Conservation (phyloP, 2,888 invertebrate genomes). For the Yponomeuta evonymella region DNA sequence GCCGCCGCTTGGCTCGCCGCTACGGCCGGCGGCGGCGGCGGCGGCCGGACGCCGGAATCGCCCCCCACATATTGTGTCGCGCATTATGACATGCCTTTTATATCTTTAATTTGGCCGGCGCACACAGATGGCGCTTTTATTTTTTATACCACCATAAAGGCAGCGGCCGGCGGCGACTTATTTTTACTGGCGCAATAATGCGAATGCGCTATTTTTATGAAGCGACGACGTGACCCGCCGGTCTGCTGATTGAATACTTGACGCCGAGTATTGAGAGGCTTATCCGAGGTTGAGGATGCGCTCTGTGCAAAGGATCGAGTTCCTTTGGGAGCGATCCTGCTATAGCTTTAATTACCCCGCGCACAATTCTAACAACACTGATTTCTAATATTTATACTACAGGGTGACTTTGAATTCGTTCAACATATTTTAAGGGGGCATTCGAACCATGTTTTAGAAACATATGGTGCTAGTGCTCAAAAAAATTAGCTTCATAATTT, state of each 20-base stretch:
- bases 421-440: too few species aligned
- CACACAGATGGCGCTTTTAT: slow-evolving; percentile 10
- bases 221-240: background rate
- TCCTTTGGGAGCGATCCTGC: background rate
- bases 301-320: background rate
- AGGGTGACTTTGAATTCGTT: too few species aligned
- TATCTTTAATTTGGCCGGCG: slow-evolving; percentile 11
- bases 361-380: background rate
- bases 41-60: background rate
- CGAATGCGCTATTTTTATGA: slow-evolving; percentile 8
- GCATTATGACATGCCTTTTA: slow-evolving; percentile 13
- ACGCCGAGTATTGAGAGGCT: too few species aligned
- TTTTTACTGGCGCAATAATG: background rate
- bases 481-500: too few species aligned
- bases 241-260: background rate
- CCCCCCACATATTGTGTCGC: slow-evolving; percentile 1
- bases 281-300: background rate
- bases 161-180: slow-evolving; percentile 5
- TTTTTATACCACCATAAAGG: slow-evolving; percentile 3
- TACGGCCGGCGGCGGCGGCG: background rate
- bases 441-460: too few species aligned
- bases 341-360: background rate
- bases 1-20: background rate
- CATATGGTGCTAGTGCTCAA: too few species aligned
- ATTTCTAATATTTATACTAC: background rate